phyloP scores from a whole-genome alignment of 2,888 invertebrate species.

The Leptopilina drosophilae region DNA sequence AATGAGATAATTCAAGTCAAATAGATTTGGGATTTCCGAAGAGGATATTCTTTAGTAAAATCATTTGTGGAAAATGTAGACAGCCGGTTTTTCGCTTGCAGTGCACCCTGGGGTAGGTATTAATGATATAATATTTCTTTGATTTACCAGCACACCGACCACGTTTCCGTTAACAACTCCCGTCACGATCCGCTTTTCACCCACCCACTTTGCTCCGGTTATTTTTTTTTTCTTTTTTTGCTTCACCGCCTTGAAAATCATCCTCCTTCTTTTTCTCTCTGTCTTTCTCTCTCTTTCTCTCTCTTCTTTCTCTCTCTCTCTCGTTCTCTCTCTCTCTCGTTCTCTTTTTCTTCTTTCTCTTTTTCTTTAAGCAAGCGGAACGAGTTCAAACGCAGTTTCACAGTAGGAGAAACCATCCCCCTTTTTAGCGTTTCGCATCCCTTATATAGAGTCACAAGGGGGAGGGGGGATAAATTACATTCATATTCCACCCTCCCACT shows the following conservation, averaged over 20 bases:
- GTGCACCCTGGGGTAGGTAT: conserved; percentile 69
- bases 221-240: neutral
- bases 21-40: conserved; percentile 37
- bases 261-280: conserved; percentile 43
- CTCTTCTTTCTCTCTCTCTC: conserved; percentile 41
- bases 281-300: conserved; percentile 40
- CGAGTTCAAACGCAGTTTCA: conserved; percentile 69
- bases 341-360: no score
- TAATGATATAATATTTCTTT: conserved; percentile 75
- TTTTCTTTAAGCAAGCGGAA: conserved; percentile 56
- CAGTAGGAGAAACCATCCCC: conserved; percentile 55
- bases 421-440: conserved; percentile 63
- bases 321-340: conserved; percentile 26
- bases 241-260: conserved; percentile 42
- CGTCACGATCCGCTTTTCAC: conserved; percentile 44
- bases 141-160: conserved; percentile 65
- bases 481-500: conserved; percentile 62
- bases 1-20: conserved; percentile 21
- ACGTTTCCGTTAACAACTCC: conserved; percentile 68
- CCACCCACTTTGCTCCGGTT: no score
- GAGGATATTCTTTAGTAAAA: conserved; percentile 34
- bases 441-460: conserved; percentile 58
- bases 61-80: conserved; percentile 36
- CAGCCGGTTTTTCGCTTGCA: conserved; percentile 49
- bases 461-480: conserved; percentile 69